phyloP scores from a whole-genome alignment of 2,888 invertebrate genomes.

The Parnassius orleans region DNA sequence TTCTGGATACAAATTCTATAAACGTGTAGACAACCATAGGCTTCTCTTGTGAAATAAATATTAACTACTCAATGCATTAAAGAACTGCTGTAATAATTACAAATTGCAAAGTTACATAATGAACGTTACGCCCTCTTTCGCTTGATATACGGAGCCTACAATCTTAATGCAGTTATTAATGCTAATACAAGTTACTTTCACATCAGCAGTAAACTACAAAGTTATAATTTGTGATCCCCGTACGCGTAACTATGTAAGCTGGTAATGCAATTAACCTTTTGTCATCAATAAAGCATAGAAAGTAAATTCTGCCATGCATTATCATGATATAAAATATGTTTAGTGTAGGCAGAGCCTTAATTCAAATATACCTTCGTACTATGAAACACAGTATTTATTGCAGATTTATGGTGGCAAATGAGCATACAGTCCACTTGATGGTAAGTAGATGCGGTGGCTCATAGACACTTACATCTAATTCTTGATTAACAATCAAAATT shows the following conservation, averaged over 20 bases:
- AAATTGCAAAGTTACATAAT: not conserved
- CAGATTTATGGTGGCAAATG: too few relatives aligned
- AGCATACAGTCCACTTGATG: too few relatives aligned
- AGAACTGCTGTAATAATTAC: too few relatives aligned
- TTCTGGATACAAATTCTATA: too few relatives aligned
- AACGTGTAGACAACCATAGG: too few relatives aligned
- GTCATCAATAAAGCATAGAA: constrained; percentile 21
- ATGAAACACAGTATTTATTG: not conserved
- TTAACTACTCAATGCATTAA: too few relatives aligned
- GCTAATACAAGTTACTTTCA: constrained; percentile 17
- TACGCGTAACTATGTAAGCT: constrained; percentile 7
- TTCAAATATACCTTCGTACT: not conserved
- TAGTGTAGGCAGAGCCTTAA: not conserved
- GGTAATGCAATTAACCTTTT: constrained; percentile 23
- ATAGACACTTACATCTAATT: too few relatives aligned
- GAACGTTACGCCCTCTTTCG: constrained; percentile 2
- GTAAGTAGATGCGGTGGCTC: too few relatives aligned
- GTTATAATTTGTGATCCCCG: constrained; percentile 19
- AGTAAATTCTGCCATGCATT: constrained; percentile 5
- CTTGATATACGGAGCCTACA: not conserved
- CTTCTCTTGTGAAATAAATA: too few relatives aligned
- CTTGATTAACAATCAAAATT: too few relatives aligned
- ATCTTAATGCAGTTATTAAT: constrained; percentile 24
- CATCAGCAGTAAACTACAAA: constrained; percentile 7
- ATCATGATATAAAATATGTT: not conserved